Evolutionary conservation across 2,888 invertebrate genomes (phyloP).

Genomic region (Meiosimyza decipiens): DNA sequence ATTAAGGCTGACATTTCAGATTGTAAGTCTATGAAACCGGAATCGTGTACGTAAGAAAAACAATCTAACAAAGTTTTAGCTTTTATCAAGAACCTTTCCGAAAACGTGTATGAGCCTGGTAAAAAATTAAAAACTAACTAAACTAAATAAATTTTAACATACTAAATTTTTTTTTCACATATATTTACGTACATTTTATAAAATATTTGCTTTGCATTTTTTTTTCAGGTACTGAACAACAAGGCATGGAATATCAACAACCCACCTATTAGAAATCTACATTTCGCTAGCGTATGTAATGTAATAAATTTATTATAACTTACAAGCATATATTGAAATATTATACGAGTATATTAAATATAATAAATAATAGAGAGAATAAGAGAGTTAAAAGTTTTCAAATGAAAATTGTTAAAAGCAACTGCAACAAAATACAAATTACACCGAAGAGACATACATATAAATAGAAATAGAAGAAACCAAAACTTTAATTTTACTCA

Average conservation of each 20-base stretch:
- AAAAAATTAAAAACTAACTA: too few species aligned
- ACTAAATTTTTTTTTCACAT: too few species aligned
- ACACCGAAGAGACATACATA: slow-evolving; percentile 42
- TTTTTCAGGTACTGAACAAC: slow-evolving; percentile 55
- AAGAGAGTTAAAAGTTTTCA: too few species aligned
- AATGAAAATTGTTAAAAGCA: slow-evolving; percentile 23
- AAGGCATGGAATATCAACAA: slow-evolving; percentile 63
- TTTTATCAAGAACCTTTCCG: too few species aligned
- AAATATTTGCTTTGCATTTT: background rate
- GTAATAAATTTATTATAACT: slow-evolving; percentile 20
- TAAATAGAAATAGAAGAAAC: slow-evolving; percentile 43
- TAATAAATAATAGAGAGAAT: background rate
- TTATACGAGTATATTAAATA: slow-evolving; percentile 28
- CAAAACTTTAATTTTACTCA: slow-evolving; percentile 30
- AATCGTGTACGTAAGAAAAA: too few species aligned
- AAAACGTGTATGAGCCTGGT: too few species aligned
- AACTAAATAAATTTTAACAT: too few species aligned
- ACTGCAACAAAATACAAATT: slow-evolving; percentile 47
- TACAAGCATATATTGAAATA: slow-evolving; percentile 20
- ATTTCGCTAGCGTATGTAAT: slow-evolving; percentile 38
- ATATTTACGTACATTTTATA: background rate
- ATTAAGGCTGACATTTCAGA: too few species aligned
- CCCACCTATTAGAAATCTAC: slow-evolving; percentile 60
- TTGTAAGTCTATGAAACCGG: too few species aligned
- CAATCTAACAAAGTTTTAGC: too few species aligned